phyloP scores from a whole-genome alignment of 2,888 invertebrate species.

The Drosophila quasianomalipes region DNA sequence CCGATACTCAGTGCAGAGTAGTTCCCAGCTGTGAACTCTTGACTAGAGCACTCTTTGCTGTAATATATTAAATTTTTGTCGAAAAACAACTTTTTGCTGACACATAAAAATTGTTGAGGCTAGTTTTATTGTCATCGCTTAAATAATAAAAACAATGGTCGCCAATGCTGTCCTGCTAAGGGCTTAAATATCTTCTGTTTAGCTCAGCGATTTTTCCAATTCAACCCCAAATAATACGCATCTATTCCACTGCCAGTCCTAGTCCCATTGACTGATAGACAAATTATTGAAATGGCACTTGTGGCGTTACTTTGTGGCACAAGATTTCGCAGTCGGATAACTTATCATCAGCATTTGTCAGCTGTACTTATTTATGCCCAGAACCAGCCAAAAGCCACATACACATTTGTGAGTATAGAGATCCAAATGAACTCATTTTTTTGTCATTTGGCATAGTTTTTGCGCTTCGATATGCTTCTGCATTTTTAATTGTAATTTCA shows the following conservation, averaged over 20 bases:
- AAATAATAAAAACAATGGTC: conserved; percentile 53
- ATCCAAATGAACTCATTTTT: neutral
- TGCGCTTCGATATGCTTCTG: neutral
- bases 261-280: conserved; percentile 40
- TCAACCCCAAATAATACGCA: neutral
- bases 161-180: conserved; percentile 45
- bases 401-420: too few relatives aligned
- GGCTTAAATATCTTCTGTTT: conserved; percentile 42
- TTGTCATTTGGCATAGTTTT: neutral
- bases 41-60: neutral
- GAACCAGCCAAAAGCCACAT: neutral
- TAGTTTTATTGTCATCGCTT: conserved; percentile 32
- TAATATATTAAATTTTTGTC: neutral
- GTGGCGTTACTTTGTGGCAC: conserved; percentile 47
- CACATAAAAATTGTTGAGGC: conserved; percentile 23
- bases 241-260: neutral
- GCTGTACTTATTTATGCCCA: neutral
- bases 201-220: conserved; percentile 49
- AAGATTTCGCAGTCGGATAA: neutral
- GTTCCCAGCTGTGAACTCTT: neutral
- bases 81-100: conserved; percentile 8
- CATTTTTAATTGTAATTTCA: neutral
- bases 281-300: conserved; percentile 69
- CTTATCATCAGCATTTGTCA: conserved; percentile 1
- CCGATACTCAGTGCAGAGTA: neutral